A percentile compares a stretch with the other conserved stretches of the same genome.
Conservation (phyloP, 2,113 vertebrate genomes). For the Ceyx margarethae region DNA sequence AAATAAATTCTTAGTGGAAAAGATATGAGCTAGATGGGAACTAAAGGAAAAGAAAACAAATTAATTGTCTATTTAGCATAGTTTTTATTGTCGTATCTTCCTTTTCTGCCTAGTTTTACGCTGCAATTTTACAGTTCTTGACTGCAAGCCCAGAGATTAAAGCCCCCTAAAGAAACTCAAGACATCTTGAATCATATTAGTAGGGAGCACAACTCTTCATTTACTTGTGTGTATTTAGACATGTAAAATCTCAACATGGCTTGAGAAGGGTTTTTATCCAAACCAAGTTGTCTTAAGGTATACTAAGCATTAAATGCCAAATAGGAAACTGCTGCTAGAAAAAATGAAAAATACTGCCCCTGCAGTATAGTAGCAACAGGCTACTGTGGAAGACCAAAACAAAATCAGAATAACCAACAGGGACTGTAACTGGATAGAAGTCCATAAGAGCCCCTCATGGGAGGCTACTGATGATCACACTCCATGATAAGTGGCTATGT, state of each 20-base stretch:
- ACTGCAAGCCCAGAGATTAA: background rate
- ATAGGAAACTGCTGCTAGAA: background rate
- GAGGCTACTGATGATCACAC: background rate
- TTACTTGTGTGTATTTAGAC: background rate
- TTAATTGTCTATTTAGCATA: constrained; percentile 11
- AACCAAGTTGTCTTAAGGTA: background rate
- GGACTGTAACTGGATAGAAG: background rate
- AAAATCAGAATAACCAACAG: background rate
- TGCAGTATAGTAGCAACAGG: background rate
- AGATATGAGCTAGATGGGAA: background rate
- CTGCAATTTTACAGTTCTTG: background rate
- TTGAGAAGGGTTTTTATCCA: background rate
- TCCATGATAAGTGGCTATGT: background rate
- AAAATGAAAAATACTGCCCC: background rate
- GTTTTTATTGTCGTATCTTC: constrained; percentile 1
- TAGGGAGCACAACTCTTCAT: background rate
- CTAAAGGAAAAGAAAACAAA: constrained; percentile 33
- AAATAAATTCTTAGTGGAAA: constrained; percentile 44
- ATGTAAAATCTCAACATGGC: background rate
- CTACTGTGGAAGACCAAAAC: background rate
- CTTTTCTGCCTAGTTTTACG: background rate
- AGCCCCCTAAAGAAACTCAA: background rate
- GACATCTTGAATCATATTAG: background rate
- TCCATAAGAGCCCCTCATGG: background rate
- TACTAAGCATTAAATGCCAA: background rate